Evolutionary conservation across 2,113 vertebrate genomes (phyloP).

Genomic region (Poicephalus gulielmi): DNA sequence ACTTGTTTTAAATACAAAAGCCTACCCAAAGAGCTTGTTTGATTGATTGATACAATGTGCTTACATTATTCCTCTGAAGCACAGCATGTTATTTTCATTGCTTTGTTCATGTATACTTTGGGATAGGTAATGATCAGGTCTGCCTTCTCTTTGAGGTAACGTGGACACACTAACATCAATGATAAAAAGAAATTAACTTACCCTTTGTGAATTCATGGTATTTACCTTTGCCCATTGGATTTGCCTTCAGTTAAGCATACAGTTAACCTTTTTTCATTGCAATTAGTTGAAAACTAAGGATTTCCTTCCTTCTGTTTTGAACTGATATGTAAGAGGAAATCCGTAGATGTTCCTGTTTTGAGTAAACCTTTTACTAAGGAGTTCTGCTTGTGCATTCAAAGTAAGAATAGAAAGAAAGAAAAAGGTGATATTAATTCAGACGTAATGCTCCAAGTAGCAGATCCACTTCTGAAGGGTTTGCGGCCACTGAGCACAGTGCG

Average conservation of each 20-base stretch:
- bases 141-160: neutral
- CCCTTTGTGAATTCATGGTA: neutral
- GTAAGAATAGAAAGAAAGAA: constrained; percentile 51
- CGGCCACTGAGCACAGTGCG: neutral
- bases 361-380: constrained; percentile 66
- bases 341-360: constrained; percentile 83
- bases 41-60: neutral
- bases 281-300: constrained; percentile 69
- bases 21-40: neutral
- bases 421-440: constrained; percentile 34
- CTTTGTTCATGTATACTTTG: neutral
- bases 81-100: accelerated
- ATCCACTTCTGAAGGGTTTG: constrained; percentile 8
- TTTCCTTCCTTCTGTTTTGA: constrained; percentile 84
- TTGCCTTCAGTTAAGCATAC: constrained; percentile 48
- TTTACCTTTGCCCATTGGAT: constrained; percentile 25
- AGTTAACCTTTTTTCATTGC: constrained; percentile 61
- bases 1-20: neutral
- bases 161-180: neutral
- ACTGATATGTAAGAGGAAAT: constrained; percentile 86
- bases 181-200: constrained; percentile 1
- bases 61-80: neutral
- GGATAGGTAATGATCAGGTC: neutral
- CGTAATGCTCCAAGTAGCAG: neutral
- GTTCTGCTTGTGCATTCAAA: constrained; percentile 32